Base-by-base conservation (phyloP, 2,113 vertebrate genomes). In the Triplophysa dalaica region DNA sequence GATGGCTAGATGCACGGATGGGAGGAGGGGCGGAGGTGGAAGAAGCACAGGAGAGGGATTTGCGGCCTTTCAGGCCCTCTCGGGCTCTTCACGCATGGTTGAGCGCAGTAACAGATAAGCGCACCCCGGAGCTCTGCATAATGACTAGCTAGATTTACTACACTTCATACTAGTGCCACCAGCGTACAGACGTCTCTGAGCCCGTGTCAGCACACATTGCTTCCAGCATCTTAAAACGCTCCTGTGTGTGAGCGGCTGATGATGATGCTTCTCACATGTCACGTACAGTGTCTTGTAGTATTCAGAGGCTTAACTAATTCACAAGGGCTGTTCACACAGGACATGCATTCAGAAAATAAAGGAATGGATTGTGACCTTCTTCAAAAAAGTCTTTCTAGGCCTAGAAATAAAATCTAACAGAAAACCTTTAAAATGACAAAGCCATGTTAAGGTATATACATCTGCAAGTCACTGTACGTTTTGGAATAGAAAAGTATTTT, bases 101-200 rank as follows among this genome's bases (percentile, higher is more conserved):
- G 93, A 93, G 88, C 91, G 75, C 91, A 87, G 92, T 90, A 92
- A 93, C 91, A 93, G 93, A 96, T 93, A 95, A 94, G 93, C 88
- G 92, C 67, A 93, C 88, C 94, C 93, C 89, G 89, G 87, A 93
- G 93, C 90, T 90, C 92, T 89, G 93, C 89, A 91, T 93, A 94
- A 92, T 93, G 94, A 94, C 90, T 83, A 38, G 89, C 63, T 91
- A 81, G 87, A 93, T 89, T 87, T 91, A 90, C 93, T 89, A 88
- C 85, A 89, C 88, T 86, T 84, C 70, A 78, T 74, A 83, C 68
- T 75, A 80, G 64, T 19, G 74, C 61, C 70, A 73, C 79, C 41
- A 72, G 38, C 66, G 73, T 81, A 26, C 75, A 66, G 75, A 65
- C 52, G 61, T 77, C 75, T 77, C 62, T 16, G 75, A 77, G 75